Evolutionary conservation across 2,113 vertebrate genomes (phyloP).

Genomic region (Paracyprichromis sp.): DNA sequence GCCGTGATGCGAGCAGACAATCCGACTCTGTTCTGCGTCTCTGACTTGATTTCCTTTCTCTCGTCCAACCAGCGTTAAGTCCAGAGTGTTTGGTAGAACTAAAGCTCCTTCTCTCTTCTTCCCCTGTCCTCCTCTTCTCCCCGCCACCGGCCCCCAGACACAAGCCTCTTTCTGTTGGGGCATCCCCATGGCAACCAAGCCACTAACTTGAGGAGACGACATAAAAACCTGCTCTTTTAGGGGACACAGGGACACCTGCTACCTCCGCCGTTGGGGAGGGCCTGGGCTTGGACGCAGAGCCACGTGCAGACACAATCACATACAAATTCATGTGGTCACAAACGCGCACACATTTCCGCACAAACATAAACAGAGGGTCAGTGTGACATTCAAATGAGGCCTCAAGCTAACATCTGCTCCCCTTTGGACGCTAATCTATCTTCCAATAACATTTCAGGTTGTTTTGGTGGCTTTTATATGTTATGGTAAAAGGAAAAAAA

Average conservation of each 20-base stretch:
- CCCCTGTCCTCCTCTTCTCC: conserved; percentile 60
- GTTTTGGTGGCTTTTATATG: not conserved
- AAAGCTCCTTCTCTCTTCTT: conserved; percentile 55
- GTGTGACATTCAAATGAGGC: conserved; percentile 55
- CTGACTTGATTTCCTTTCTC: conserved; percentile 52
- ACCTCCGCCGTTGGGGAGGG: conserved; percentile 63
- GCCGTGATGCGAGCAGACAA: conserved; percentile 37
- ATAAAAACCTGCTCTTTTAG: conserved; percentile 77
- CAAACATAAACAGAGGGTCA: conserved; percentile 30
- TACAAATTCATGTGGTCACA: conserved; percentile 34
- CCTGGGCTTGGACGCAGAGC: conserved; percentile 1
- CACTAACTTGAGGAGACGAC: conserved; percentile 75
- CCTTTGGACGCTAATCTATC: conserved; percentile 32
- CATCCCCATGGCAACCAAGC: conserved; percentile 74
- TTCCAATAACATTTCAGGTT: conserved; percentile 11
- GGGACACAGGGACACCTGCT: conserved; percentile 76
- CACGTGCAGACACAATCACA: conserved; percentile 47
- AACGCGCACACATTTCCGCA: not conserved
- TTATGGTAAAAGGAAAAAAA: not conserved
- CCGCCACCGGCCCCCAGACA: conserved; percentile 73
- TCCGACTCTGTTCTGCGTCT: conserved; percentile 47
- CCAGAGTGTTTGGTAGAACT: conserved; percentile 25
- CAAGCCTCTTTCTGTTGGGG: conserved; percentile 78
- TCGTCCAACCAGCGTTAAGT: conserved; percentile 13
- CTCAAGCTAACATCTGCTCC: conserved; percentile 56